Percentiles rank a stretch among this genome's conserved stretches.
Conservation (phyloP, 35 echinoderm and acorn worm species). For the Eucidaris tribuloides region DNA sequence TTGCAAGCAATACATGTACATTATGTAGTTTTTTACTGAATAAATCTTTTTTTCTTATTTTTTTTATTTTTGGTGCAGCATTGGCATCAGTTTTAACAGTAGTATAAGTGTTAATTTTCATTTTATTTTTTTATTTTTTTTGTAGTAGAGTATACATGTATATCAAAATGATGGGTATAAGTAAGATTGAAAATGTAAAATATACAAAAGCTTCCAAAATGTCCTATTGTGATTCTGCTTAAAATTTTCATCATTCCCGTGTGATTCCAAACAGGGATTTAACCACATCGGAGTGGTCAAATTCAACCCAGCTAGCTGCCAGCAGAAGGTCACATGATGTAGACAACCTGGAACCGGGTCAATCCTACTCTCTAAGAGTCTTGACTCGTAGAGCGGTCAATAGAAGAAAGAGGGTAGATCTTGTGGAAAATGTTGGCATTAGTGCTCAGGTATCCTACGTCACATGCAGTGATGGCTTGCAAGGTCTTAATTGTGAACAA, state of each 20-base stretch:
- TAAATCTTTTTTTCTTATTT: no score
- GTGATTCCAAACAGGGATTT: neutral
- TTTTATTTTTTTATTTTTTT: neutral
- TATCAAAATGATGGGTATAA: neutral
- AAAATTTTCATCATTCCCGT: neutral
- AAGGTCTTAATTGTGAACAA: slow-evolving; percentile 64
- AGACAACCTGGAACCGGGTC: neutral
- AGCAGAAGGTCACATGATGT: neutral
- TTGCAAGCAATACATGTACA: no score
- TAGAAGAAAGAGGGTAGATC: neutral
- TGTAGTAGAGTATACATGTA: neutral
- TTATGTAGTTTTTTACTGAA: no score
- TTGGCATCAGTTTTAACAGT: neutral
- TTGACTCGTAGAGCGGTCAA: neutral
- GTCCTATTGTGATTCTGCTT: neutral
- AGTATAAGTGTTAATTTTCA: neutral
- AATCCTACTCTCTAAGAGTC: slow-evolving; percentile 35
- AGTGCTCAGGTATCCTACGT: slow-evolving; percentile 33
- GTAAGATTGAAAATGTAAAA: neutral
- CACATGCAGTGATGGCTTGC: slow-evolving; percentile 24
- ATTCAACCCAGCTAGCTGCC: slow-evolving; percentile 22
- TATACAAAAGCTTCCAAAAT: neutral
- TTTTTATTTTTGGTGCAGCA: no score
- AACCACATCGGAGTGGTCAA: slow-evolving; percentile 17
- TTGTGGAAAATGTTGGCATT: slow-evolving; percentile 34